Percentiles rank a stretch among this genome's conserved stretches.
phyloP scores from a whole-genome alignment of 2,113 vertebrate genomes.

The Irena cyanogastra region DNA sequence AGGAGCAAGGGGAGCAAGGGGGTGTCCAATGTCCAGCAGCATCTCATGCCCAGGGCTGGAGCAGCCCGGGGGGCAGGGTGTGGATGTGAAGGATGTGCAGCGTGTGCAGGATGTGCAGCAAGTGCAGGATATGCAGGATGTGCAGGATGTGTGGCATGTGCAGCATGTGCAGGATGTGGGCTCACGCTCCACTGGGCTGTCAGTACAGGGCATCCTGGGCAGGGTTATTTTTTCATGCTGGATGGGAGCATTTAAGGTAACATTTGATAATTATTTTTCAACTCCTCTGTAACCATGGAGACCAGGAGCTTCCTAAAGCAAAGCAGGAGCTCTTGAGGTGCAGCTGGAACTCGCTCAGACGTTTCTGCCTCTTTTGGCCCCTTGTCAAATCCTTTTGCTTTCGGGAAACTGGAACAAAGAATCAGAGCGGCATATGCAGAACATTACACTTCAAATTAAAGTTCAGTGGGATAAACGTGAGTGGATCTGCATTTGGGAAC shows the following conservation, averaged over 20 bases:
- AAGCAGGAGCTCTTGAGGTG: not conserved
- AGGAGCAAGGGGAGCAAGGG: no score
- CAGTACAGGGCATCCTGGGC: not conserved
- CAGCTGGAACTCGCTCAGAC: not conserved
- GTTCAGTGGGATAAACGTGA: not conserved
- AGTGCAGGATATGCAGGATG: no score
- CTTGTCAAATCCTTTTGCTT: not conserved
- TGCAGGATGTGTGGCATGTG: no score
- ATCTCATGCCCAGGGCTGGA: not conserved
- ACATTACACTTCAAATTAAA: not conserved
- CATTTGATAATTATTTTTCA: not conserved
- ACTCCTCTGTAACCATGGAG: not conserved
- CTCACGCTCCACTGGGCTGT: not conserved
- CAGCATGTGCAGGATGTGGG: accelerated
- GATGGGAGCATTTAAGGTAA: not conserved
- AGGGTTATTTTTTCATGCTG: not conserved
- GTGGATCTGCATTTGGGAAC: not conserved
- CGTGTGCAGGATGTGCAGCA: no score
- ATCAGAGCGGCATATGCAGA: not conserved
- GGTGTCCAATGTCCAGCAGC: not conserved
- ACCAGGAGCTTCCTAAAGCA: not conserved
- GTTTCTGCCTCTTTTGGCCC: not conserved
- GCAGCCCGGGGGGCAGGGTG: not conserved
- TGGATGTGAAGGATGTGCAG: no score
- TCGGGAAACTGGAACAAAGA: not conserved